phyloP scores from a whole-genome alignment of 2,113 vertebrate genomes.

The Lamprotornis superbus region DNA sequence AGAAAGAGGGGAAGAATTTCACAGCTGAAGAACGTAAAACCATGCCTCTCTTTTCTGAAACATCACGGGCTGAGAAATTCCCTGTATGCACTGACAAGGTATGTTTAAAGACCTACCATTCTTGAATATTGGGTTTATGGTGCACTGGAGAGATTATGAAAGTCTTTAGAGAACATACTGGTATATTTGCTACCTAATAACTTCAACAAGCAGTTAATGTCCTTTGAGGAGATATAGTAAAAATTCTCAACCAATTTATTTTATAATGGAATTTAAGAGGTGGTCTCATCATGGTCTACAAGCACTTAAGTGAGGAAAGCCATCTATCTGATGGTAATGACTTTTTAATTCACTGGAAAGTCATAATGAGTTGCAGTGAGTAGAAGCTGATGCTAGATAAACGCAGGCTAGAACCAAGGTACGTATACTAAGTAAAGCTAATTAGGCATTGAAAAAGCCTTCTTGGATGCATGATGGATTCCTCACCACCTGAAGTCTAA shows the following conservation, averaged over 20 bases:
- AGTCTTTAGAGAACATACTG: neutral
- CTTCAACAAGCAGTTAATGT: constrained; percentile 14
- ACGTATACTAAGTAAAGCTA: neutral
- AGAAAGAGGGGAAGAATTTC: neutral
- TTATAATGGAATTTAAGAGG: constrained; percentile 10
- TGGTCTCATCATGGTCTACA: constrained; percentile 14
- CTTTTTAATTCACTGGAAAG: constrained; percentile 30
- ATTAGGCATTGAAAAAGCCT: neutral
- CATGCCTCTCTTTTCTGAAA: neutral
- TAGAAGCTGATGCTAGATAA: neutral
- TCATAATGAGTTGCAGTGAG: neutral
- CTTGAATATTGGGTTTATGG: neutral
- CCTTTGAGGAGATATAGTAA: constrained; percentile 6
- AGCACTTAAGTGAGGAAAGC: constrained; percentile 18
- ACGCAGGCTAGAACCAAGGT: neutral
- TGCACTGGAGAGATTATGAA: neutral
- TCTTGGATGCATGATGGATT: neutral
- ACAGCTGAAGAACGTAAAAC: neutral
- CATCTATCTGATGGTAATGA: neutral
- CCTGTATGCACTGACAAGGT: neutral
- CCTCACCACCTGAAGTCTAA: neutral
- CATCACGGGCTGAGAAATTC: neutral
- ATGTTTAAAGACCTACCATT: neutral
- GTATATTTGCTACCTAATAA: constrained; percentile 37
- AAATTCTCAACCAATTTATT: constrained; percentile 30